Evolutionary conservation across 2,113 vertebrate species (phyloP).

Genomic region (Sminthopsis crassicaudata): DNA sequence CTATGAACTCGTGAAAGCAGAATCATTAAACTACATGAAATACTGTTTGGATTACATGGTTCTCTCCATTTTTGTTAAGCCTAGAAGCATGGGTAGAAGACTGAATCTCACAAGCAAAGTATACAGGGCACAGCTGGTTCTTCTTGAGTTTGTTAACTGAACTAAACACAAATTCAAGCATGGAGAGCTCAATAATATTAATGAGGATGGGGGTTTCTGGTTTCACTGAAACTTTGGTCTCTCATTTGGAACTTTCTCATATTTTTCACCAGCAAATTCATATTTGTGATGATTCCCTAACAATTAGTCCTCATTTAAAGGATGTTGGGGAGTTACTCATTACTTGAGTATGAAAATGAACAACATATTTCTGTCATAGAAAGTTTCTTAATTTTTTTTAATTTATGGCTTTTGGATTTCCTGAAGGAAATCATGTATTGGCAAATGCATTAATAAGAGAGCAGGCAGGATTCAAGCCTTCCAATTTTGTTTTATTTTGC

Average conservation of each 20-base stretch:
- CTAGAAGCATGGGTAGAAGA: background rate
- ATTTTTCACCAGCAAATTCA: slow-evolving; percentile 47
- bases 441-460: slow-evolving; percentile 8
- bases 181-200: slow-evolving; percentile 31
- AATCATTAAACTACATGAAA: slow-evolving; percentile 16
- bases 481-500: slow-evolving; percentile 10
- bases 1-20: slow-evolving; percentile 23
- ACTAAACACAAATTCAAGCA: slow-evolving; percentile 44
- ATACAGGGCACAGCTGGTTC: background rate
- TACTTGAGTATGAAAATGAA: slow-evolving; percentile 62
- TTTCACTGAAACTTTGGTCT: slow-evolving; percentile 1
- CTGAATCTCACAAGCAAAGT: background rate
- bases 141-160: slow-evolving; percentile 39
- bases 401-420: slow-evolving; percentile 21
- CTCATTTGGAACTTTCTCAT: slow-evolving; percentile 27
- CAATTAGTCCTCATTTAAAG: slow-evolving; percentile 54
- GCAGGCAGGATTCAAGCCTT: slow-evolving; percentile 3
- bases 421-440: slow-evolving; percentile 31
- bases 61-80: background rate
- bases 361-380: slow-evolving; percentile 54
- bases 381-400: slow-evolving; percentile 35
- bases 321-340: slow-evolving; percentile 24
- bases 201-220: background rate
- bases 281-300: slow-evolving; percentile 51
- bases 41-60: slow-evolving; percentile 2